These are phyloP conservation scores for Heliothis virescens DNA, from an alignment of 1,140 invertebrate species.

Conservation along the genomic window DNA sequence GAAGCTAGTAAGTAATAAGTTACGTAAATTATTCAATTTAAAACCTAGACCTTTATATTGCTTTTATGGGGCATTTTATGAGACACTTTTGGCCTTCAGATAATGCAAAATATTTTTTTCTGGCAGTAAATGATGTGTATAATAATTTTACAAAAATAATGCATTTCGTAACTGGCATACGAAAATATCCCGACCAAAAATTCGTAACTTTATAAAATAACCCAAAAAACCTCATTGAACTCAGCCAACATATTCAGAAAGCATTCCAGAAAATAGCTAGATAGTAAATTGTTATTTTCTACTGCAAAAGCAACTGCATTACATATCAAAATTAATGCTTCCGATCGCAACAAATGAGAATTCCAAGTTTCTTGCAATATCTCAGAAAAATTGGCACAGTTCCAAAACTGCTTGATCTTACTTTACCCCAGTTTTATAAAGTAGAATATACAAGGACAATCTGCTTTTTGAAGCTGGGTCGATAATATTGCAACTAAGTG, in stretches of 20 bases:
- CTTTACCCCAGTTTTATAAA: slow-evolving; percentile 12
- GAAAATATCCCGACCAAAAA: too few species aligned
- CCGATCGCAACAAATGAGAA: background rate
- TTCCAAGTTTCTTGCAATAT: background rate
- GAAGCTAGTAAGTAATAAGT: too few species aligned
- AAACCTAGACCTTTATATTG: too few species aligned
- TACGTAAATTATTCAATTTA: background rate
- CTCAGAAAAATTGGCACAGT: slow-evolving; percentile 12
- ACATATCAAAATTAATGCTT: slow-evolving; percentile 19
- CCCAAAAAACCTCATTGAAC: background rate
- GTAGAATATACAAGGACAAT: background rate
- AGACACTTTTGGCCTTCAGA: too few species aligned
- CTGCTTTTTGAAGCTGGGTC: background rate
- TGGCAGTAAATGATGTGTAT: too few species aligned
- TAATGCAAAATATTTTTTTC: too few species aligned
- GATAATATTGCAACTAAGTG: background rate
- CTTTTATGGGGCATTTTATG: too few species aligned
- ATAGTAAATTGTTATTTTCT: background rate
- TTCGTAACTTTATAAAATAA: too few species aligned
- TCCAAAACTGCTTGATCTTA: slow-evolving; percentile 5
- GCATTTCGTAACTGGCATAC: too few species aligned
- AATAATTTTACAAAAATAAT: too few species aligned
- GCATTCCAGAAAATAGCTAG: background rate
- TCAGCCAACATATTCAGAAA: background rate
- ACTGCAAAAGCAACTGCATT: background rate